Evolutionary conservation across 2,888 invertebrate species (phyloP).

Genomic region (Tanytarsus gracilentus): DNA sequence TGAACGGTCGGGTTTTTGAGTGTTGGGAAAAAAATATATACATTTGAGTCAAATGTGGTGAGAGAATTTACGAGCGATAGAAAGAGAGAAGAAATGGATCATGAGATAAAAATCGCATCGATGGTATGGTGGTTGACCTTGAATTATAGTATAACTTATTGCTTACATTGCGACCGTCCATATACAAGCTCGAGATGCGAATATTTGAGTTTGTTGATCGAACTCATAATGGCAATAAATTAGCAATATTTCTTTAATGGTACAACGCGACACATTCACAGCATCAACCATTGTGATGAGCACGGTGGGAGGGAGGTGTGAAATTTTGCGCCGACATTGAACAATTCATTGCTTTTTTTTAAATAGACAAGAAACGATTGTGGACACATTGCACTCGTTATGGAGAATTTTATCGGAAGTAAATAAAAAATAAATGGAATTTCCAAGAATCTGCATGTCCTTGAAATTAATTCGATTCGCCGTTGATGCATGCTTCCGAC

Average conservation of each 20-base stretch:
- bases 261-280: background rate
- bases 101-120: background rate
- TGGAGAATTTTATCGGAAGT: too few species aligned
- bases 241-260: too few species aligned
- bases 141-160: too few species aligned
- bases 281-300: background rate
- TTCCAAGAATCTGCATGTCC: conserved; percentile 7
- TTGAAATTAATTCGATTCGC: background rate
- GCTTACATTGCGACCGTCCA: too few species aligned
- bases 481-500: too few species aligned
- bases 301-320: background rate
- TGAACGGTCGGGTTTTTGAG: background rate
- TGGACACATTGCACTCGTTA: too few species aligned
- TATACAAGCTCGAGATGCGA: too few species aligned
- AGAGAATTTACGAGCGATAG: background rate
- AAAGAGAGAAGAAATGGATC: background rate
- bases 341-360: background rate
- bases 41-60: too few species aligned
- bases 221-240: too few species aligned
- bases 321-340: conserved; percentile 11
- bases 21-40: background rate
- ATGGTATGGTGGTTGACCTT: background rate
- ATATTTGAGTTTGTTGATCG: too few species aligned
- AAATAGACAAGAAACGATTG: too few species aligned
- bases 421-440: too few species aligned